Evolutionary conservation across 2,113 vertebrate species (phyloP), one percentile per base, ranked within the genome.

Genomic region (Vulpes lagopus): DNA sequence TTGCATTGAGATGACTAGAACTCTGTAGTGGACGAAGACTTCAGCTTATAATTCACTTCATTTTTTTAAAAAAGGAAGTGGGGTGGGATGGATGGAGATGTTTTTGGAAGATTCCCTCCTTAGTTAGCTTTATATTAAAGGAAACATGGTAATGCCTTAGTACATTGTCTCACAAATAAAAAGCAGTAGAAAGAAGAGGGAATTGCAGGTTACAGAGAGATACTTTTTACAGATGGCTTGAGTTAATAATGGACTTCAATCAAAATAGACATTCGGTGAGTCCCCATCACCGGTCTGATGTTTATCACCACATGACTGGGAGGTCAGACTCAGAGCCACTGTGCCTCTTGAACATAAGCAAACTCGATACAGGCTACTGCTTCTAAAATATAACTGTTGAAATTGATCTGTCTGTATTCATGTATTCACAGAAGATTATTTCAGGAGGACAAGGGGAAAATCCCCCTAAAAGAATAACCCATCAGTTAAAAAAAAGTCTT

Each of bases 401-500:
- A 93, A 89, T n/a, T 43, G 55, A 85, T 43, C 71, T 95, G 85
- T 95, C 71, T 82, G 51, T 67, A 93, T 62, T 96, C 93, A 98
- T 49, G 74, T 95, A 65, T 55, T 96, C 90, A 92, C 17, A 92
- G 88, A 89, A 89, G 71, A 96, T 91, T 96, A 97, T 96, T 97
- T 98, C 88, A 97, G 81, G 96, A 93, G 83, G 81, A 43, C 32
- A 27, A 73, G 90, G 94, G 96, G 95, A 87, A 95, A 3, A 80
- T 23, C 96, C 97, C 96, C 65, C 86, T 94, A 92, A 30, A 83
- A 95, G 80, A 97, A 97, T 89, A 97, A 91, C 92, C n/a, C 59
- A 74, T 92, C 94, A 62, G 94, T 95, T 98, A 79, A 91, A 97
- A 78, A 64, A 96, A 98, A 91, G 95, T 51, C 97, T 97, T 79